Conservation (phyloP, 2,888 invertebrate genomes). For the Andrena praecox region DNA sequence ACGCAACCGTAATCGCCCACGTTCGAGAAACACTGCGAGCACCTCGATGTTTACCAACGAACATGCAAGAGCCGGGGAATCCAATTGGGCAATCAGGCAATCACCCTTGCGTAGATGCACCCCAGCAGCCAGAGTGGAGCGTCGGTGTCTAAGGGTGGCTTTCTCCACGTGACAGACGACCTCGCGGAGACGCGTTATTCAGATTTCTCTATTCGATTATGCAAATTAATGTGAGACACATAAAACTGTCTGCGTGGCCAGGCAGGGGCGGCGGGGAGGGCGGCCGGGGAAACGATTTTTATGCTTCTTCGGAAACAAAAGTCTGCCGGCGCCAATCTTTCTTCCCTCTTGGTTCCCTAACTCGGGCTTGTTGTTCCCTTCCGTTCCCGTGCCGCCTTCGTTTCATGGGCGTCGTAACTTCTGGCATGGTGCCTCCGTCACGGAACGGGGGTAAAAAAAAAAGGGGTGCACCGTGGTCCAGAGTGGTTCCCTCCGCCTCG, state of each 20-base stretch:
- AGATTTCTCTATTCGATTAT: constrained; percentile 84
- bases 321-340: constrained; percentile 80
- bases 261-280: constrained; percentile 23
- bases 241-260: constrained; percentile 80
- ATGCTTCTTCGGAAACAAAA: constrained; percentile 83
- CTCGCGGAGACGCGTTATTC: constrained; percentile 77
- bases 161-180: constrained; percentile 56
- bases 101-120: constrained; percentile 10
- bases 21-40: background rate
- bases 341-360: constrained; percentile 51
- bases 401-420: constrained; percentile 65
- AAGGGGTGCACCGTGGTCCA: constrained; percentile 28
- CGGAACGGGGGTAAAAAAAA: constrained; percentile 3
- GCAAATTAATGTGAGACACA: constrained; percentile 83
- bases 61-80: background rate
- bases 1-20: background rate
- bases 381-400: constrained; percentile 34
- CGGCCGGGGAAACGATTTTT: constrained; percentile 75
- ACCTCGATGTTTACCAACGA: constrained; percentile 26
- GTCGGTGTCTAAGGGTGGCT: constrained; percentile 19
- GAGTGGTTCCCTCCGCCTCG: constrained; percentile 62
- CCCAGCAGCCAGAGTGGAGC: constrained; percentile 14
- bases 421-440: constrained; percentile 63
- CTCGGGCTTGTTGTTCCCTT: constrained; percentile 41
- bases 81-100: constrained; percentile 59